Percentiles rank a stretch among this genome's conserved stretches.
These are phyloP conservation scores for Corythornis cristatus DNA, from an alignment of 2,113 vertebrate genomes.

Conservation along the genomic window DNA sequence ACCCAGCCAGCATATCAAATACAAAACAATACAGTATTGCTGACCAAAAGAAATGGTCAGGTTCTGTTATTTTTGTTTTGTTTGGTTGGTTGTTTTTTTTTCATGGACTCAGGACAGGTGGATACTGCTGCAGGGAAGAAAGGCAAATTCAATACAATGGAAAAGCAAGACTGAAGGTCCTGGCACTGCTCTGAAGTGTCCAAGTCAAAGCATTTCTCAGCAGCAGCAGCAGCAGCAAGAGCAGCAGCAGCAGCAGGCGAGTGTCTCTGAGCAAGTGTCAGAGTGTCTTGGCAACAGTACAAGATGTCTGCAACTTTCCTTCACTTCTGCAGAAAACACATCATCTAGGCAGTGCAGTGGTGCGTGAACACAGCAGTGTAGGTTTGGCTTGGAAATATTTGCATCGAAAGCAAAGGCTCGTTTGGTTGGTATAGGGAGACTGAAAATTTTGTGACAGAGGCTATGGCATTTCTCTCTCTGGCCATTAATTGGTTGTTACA, in stretches of 20 bases:
- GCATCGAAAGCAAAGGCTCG: slow-evolving; percentile 34
- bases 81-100: neutral
- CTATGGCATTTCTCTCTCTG: slow-evolving; percentile 61
- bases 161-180: neutral
- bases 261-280: slow-evolving; percentile 38
- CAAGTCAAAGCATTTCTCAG: neutral
- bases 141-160: neutral
- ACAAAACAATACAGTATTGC: neutral
- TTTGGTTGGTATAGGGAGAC: slow-evolving; percentile 16
- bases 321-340: slow-evolving; percentile 38
- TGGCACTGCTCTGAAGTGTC: neutral
- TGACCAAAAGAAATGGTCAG: neutral
- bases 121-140: neutral
- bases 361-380: slow-evolving; percentile 33
- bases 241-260: neutral
- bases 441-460: slow-evolving; percentile 43
- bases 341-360: slow-evolving; percentile 57
- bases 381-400: slow-evolving; percentile 44
- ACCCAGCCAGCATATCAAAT: neutral
- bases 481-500: slow-evolving; percentile 76
- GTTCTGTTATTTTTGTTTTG: neutral
- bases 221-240: neutral
- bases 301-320: slow-evolving; percentile 57
- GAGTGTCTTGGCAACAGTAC: slow-evolving; percentile 64
- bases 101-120: neutral